Percentiles rank a stretch among this genome's conserved stretches.
Conservation (phyloP, 2,113 vertebrate species). For the Poeciliopsis retropinna region DNA sequence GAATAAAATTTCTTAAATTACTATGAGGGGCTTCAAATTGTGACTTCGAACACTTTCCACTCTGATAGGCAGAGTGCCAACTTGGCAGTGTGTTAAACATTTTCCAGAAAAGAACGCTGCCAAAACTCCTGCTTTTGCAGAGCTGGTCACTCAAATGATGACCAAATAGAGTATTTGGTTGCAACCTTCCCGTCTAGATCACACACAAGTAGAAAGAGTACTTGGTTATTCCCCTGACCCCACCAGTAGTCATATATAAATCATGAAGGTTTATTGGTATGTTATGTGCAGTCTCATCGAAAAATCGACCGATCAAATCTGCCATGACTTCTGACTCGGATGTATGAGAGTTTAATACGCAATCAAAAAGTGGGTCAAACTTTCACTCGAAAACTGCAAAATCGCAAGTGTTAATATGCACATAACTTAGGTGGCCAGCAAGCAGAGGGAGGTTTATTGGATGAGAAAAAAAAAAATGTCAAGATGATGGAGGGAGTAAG, state of each 20-base stretch:
- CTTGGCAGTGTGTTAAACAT: no score
- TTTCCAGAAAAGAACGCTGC: not conserved
- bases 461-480: not conserved
- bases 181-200: not conserved
- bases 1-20: not conserved
- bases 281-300: not conserved
- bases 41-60: no score
- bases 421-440: slow-evolving; percentile 15
- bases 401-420: not conserved
- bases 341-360: slow-evolving; percentile 38
- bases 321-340: slow-evolving; percentile 31
- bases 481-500: not conserved
- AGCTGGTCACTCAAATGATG: not conserved
- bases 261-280: not conserved
- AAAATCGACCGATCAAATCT: slow-evolving; percentile 32
- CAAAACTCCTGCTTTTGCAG: not conserved
- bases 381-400: slow-evolving; percentile 5
- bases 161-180: not conserved
- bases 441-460: slow-evolving; percentile 1
- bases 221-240: not conserved
- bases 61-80: no score
- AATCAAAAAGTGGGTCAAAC: slow-evolving; percentile 59
- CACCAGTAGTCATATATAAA: not conserved
- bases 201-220: not conserved
- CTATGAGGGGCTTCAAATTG: not conserved